These are phyloP conservation scores for Darevskia nairensis DNA, from an alignment of 2,797 vertebrate genomes.

Conservation along the genomic window DNA sequence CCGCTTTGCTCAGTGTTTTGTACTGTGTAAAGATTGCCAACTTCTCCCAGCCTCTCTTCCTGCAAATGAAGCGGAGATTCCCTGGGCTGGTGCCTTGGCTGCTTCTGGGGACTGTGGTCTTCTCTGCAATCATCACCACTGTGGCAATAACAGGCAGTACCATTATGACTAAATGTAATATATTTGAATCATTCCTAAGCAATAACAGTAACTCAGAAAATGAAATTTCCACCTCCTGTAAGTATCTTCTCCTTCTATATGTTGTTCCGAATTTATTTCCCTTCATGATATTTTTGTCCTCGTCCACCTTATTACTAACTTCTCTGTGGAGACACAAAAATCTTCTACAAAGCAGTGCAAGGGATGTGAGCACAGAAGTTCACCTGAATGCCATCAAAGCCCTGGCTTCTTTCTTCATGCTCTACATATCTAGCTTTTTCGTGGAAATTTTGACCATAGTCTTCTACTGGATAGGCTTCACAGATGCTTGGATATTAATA, in stretches of 20 bases:
- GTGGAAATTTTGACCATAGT: fast-evolving
- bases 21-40: background rate
- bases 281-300: background rate
- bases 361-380: no score
- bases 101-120: no score
- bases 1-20: background rate
- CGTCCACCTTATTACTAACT: background rate
- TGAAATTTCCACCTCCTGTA: background rate
- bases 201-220: background rate
- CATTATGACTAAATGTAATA: background rate
- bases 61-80: background rate
- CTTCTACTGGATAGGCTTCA: fast-evolving
- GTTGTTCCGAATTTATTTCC: background rate
- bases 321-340: background rate
- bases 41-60: background rate
- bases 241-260: background rate
- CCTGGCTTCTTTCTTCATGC: background rate
- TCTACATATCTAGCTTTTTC: background rate
- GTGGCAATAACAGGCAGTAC: no score
- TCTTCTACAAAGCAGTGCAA: no score
- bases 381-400: no score
- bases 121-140: no score
- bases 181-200: no score
- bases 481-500: fast-evolving
- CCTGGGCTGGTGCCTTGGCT: no score